Evolutionary conservation across 2,888 invertebrate species (phyloP).

Genomic region (Dicyrtomina minuta): DNA sequence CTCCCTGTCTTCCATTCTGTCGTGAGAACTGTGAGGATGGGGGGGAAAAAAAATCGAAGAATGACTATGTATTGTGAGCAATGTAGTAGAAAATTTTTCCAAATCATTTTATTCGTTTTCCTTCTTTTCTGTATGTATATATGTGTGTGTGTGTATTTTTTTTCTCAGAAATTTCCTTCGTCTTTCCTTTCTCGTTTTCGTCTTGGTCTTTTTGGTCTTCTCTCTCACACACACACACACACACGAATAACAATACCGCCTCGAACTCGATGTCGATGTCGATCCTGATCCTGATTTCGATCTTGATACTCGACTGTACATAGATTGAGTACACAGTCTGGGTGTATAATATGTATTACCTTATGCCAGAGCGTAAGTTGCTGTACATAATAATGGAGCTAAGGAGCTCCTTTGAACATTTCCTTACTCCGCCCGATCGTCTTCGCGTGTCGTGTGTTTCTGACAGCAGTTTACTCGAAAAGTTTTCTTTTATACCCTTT

Average conservation of each 20-base stretch:
- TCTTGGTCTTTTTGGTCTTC: neutral
- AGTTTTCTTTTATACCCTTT: conserved; percentile 19
- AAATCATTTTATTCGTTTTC: conserved; percentile 15
- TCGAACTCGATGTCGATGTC: no score
- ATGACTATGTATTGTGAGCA: neutral
- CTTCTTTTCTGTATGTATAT: neutral
- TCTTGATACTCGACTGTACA: no score
- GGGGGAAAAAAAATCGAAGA: no score
- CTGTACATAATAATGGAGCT: neutral
- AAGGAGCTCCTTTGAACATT: neutral
- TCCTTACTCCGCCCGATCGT: conserved; percentile 7
- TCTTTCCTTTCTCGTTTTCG: neutral
- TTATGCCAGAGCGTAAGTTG: neutral
- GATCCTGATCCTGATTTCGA: no score
- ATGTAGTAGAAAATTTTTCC: conserved; percentile 10
- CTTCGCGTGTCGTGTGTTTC: conserved; percentile 22
- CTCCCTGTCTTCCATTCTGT: no score
- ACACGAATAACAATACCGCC: no score
- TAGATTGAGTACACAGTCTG: no score
- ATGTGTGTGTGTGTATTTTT: no score
- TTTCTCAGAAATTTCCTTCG: neutral
- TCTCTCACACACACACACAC: neutral
- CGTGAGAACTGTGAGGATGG: no score
- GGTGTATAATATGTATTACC: no score
- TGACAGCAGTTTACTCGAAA: conserved; percentile 15